A percentile compares a stretch with the other conserved stretches of the same genome.
phyloP scores from a whole-genome alignment of 2,797 vertebrate species.

The Mergus octosetaceus region DNA sequence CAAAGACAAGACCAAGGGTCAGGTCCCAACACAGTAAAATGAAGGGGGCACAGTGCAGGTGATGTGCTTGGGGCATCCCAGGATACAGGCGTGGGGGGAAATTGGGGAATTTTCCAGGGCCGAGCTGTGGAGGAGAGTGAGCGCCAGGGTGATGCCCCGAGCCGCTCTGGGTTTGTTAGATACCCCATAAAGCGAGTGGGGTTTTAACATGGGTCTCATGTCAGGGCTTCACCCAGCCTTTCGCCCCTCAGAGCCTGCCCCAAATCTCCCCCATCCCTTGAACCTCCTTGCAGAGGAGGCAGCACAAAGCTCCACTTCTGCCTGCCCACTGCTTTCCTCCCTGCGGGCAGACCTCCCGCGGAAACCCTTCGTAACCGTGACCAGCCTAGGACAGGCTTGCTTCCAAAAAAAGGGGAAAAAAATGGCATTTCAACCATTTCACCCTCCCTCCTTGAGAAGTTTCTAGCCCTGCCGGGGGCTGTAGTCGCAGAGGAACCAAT shows the following conservation, averaged over 20 bases:
- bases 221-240: neutral
- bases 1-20: neutral
- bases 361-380: neutral
- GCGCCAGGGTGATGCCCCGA: neutral
- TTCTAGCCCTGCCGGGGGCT: neutral
- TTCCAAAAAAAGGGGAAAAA: neutral
- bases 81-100: neutral
- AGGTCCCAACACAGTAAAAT: neutral
- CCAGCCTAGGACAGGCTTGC: neutral
- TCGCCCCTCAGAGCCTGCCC: neutral
- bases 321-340: neutral
- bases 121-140: neutral
- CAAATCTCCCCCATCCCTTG: neutral
- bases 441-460: neutral
- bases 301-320: neutral
- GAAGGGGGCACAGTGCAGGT: neutral
- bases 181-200: rapidly evolving
- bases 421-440: neutral
- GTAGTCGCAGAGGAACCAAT: neutral
- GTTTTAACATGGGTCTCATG: rapidly evolving
- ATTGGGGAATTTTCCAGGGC: neutral
- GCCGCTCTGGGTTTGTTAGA: neutral
- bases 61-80: neutral
- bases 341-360: rapidly evolving
- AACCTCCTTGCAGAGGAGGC: neutral